A percentile compares a stretch with the other conserved stretches of the same genome.
Evolutionary conservation across 2,113 vertebrate species (phyloP).

Genomic region (Actenoides lindsayi): DNA sequence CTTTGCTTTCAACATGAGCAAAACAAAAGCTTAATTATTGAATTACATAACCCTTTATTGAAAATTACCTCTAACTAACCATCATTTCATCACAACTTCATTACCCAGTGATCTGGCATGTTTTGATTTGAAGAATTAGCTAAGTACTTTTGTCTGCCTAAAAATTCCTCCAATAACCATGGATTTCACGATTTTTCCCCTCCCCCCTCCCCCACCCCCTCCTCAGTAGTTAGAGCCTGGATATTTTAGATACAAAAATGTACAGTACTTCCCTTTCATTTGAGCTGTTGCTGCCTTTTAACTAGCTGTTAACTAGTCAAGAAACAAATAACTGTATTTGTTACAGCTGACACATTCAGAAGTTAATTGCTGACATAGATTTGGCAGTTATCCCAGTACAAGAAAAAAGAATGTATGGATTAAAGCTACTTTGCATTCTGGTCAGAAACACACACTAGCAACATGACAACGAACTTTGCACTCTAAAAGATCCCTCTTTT

Average conservation of each 20-base stretch:
- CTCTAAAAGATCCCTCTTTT: slow-evolving; percentile 71
- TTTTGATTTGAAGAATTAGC: background rate
- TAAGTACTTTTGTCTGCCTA: background rate
- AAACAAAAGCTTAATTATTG: background rate
- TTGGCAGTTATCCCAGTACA: slow-evolving; percentile 69
- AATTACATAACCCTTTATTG: background rate
- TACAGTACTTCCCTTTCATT: background rate
- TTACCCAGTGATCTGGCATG: background rate
- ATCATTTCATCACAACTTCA: background rate
- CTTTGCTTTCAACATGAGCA: background rate
- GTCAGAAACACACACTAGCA: slow-evolving; percentile 72
- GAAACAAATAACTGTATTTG: slow-evolving; percentile 57
- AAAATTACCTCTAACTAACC: background rate
- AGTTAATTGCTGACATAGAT: slow-evolving; percentile 71
- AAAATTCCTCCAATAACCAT: background rate
- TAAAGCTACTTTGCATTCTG: slow-evolving; percentile 76
- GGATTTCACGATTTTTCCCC: too few species aligned
- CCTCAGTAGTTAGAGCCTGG: background rate
- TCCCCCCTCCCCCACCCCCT: too few species aligned
- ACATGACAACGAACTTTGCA: slow-evolving; percentile 75
- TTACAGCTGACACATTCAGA: slow-evolving; percentile 72
- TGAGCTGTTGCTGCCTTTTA: slow-evolving; percentile 30
- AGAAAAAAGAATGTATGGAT: slow-evolving; percentile 81
- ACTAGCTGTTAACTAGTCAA: slow-evolving; percentile 48
- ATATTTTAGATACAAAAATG: background rate